Base-by-base conservation (phyloP, 1,140 invertebrate species). In the Eriosoma lanigerum region DNA sequence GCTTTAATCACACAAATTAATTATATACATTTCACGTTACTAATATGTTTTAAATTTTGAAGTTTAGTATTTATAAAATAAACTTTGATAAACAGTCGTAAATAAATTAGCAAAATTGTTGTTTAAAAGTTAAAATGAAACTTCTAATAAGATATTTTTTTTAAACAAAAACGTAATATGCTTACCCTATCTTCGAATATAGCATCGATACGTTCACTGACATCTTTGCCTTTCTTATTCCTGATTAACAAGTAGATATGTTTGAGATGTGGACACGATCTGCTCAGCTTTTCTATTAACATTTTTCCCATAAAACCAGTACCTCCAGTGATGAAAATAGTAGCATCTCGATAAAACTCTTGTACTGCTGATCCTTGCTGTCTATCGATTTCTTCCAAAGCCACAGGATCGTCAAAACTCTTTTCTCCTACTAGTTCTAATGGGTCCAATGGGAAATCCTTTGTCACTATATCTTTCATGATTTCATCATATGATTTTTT, bases 261-360 rank as follows among this genome's bases (percentile, higher is more conserved):
- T 15, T 89, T 89, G 12, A 96, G 86, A 0, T 89, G 89, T 0
- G 92, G 90, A 85, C 94, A 96, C 24, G 89, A 90, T 24, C 94
- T 86, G 1, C 96, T 87, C 1, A 97, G 85, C 84, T 96, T 96
- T 85, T 96, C 93, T 60, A 96, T 87, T 9, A 96, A 85, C 12
- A 92, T 87, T 84, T 95, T 93, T 10, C 94, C 94, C 84, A 95
- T 87, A 84, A 95, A 95, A n/a, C 94, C 94, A n/a, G 92, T 94
- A 0, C 88, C 91, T 1, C 93, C 93, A 1, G 93, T 94, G 58
- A 94, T 90, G 84, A 97, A 94, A 58, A 94, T 64, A 8, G 50
- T 64, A 83, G 90, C 91, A 26, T 76, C 66, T 19, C 73, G 83
- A 82, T 82, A 84, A 82, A 70, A 85, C 83, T 81, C 86, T 64